Conservation (phyloP, 2,888 invertebrate species). For the Perizoma flavofasciatum region DNA sequence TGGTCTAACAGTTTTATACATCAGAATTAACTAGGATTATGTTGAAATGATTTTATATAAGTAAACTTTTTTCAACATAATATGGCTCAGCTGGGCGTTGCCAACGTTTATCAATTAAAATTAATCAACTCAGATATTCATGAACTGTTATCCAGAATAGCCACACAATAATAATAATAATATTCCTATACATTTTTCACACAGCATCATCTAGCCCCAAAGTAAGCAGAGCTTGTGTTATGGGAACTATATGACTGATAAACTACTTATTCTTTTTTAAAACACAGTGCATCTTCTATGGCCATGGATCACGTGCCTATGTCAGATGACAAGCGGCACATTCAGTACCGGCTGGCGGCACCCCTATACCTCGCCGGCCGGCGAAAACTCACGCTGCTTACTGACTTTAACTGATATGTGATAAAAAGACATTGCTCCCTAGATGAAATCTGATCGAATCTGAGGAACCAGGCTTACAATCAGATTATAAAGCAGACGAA, state of each 20-base stretch:
- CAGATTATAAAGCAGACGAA: background rate
- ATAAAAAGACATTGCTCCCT: background rate
- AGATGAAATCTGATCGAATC: background rate
- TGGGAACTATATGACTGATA: too few species aligned
- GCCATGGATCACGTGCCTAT: slow-evolving; percentile 53
- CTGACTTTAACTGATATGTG: too few species aligned
- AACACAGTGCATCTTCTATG: slow-evolving; percentile 16
- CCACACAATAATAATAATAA: too few species aligned
- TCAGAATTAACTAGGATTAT: too few species aligned
- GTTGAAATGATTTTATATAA: too few species aligned
- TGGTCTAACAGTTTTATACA: too few species aligned
- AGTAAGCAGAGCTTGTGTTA: too few species aligned
- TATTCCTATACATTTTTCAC: too few species aligned
- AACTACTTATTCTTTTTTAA: background rate
- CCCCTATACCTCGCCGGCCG: slow-evolving; percentile 47
- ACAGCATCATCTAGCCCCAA: too few species aligned
- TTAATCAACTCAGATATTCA: too few species aligned
- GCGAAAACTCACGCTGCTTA: slow-evolving; percentile 18
- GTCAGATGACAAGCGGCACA: slow-evolving; percentile 41
- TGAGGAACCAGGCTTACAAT: background rate
- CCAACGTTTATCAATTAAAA: too few species aligned
- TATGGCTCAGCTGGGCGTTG: background rate
- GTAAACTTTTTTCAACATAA: background rate
- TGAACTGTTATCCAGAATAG: too few species aligned
- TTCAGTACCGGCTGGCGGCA: slow-evolving; percentile 48